Percentiles rank a stretch among this genome's conserved stretches.
These are phyloP conservation scores for Metopia argyrocephala DNA, from an alignment of 2,888 invertebrate genomes.

Conservation along the genomic window DNA sequence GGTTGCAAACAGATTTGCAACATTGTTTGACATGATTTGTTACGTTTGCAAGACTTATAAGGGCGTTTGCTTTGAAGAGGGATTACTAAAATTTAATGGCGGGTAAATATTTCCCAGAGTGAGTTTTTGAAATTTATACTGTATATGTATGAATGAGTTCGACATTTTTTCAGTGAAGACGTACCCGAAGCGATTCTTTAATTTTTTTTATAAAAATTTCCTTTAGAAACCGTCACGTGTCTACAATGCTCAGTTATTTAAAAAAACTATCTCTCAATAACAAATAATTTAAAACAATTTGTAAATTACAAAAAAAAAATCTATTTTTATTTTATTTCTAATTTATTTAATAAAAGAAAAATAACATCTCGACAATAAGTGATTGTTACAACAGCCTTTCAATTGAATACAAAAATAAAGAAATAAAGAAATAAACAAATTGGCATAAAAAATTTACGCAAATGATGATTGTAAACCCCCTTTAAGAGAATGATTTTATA, in stretches of 20 bases:
- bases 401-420: slow-evolving; percentile 17
- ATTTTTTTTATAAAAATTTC: background rate
- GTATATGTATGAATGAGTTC: too few relatives aligned
- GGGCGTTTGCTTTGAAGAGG: too few relatives aligned
- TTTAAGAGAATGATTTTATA: too few relatives aligned
- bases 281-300: slow-evolving; percentile 35
- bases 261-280: slow-evolving; percentile 1
- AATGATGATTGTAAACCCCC: background rate
- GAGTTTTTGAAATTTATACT: too few relatives aligned
- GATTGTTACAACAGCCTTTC: background rate
- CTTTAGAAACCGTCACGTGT: background rate
- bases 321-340: background rate
- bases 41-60: too few relatives aligned
- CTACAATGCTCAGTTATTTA: background rate
- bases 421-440: slow-evolving; percentile 7
- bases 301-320: slow-evolving; percentile 8
- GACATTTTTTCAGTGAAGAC: too few relatives aligned
- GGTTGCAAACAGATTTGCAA: too few relatives aligned
- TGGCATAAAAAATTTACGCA: background rate
- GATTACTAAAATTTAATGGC: too few relatives aligned
- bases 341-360: background rate
- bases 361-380: background rate
- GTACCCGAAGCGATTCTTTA: background rate
- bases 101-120: background rate
- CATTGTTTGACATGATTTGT: too few relatives aligned